Conservation (phyloP, 2,888 invertebrate genomes). For the Furcula furcula region DNA sequence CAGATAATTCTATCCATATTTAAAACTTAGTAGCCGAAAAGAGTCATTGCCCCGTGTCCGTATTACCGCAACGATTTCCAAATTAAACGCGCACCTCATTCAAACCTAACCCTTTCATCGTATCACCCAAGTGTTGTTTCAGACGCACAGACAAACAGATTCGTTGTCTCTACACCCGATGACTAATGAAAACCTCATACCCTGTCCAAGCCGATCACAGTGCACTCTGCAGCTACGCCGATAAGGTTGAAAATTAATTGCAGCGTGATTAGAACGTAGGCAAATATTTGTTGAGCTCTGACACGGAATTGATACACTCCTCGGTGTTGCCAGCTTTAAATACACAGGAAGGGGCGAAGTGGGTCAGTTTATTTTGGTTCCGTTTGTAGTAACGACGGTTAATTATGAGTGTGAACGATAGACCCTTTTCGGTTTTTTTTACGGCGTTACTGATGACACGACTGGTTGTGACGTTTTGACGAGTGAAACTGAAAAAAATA, state of each 20-base stretch:
- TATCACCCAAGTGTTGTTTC: slow-evolving; percentile 70
- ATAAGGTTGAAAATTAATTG: slow-evolving; percentile 30
- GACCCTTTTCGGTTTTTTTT: slow-evolving; percentile 58
- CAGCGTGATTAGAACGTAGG: slow-evolving; percentile 2
- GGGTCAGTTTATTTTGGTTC: slow-evolving; percentile 53
- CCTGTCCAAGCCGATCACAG: slow-evolving; percentile 2
- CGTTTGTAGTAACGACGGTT: slow-evolving; percentile 57
- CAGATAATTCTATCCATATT: no score
- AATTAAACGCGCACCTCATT: slow-evolving; percentile 49
- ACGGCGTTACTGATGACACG: slow-evolving; percentile 41
- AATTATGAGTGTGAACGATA: slow-evolving; percentile 76
- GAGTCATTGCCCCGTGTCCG: no score
- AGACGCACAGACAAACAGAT: slow-evolving; percentile 67
- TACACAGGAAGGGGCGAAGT: slow-evolving; percentile 12
- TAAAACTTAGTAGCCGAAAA: no score
- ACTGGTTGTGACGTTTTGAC: slow-evolving; percentile 42
- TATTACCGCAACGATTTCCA: no score
- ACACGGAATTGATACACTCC: slow-evolving; percentile 33
- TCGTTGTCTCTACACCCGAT: slow-evolving; percentile 57
- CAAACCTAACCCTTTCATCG: slow-evolving; percentile 51
- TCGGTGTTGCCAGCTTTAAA: slow-evolving; percentile 16
- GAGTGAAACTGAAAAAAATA: slow-evolving; percentile 42
- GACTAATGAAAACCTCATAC: slow-evolving; percentile 59
- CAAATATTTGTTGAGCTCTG: slow-evolving; percentile 50
- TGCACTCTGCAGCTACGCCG: slow-evolving; percentile 17